Evolutionary conservation across 1,140 invertebrate genomes (phyloP).

Genomic region (Euglossa dilemma): DNA sequence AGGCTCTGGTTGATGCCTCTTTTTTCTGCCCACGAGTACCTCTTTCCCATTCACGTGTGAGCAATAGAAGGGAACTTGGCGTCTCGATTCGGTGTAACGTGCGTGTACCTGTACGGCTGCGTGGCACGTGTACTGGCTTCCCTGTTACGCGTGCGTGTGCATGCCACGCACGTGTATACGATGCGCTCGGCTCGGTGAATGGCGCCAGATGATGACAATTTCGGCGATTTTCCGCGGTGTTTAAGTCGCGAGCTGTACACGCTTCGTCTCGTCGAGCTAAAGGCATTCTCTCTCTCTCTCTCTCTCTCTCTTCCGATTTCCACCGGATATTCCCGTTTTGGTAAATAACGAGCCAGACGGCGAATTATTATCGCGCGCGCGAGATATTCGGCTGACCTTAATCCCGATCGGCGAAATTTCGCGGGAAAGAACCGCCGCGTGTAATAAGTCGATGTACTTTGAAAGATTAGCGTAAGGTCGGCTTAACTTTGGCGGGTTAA

Average conservation of each 20-base stretch:
- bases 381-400: not conserved
- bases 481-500: not conserved
- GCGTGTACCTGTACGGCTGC: slow-evolving; percentile 44
- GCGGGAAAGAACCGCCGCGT: not conserved
- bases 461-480: not conserved
- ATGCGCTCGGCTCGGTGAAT: slow-evolving; percentile 21
- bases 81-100: slow-evolving; percentile 35
- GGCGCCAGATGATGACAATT: slow-evolving; percentile 47
- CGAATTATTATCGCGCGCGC: too few species aligned
- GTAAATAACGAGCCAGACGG: not conserved
- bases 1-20: slow-evolving; percentile 37
- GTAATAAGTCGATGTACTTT: not conserved
- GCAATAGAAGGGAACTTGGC: slow-evolving; percentile 29
- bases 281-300: too few species aligned
- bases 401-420: not conserved
- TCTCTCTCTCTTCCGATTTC: not conserved
- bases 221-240: slow-evolving; percentile 25
- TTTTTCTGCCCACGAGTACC: slow-evolving; percentile 41
- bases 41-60: slow-evolving; percentile 49
- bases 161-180: slow-evolving; percentile 47
- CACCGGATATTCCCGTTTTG: not conserved
- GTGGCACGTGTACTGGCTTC: slow-evolving; percentile 60
- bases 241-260: not conserved
- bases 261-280: not conserved
- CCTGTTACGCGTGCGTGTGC: slow-evolving; percentile 57